Conservation (phyloP, 2,113 vertebrate genomes). For the Phrynocephalus versicolor region DNA sequence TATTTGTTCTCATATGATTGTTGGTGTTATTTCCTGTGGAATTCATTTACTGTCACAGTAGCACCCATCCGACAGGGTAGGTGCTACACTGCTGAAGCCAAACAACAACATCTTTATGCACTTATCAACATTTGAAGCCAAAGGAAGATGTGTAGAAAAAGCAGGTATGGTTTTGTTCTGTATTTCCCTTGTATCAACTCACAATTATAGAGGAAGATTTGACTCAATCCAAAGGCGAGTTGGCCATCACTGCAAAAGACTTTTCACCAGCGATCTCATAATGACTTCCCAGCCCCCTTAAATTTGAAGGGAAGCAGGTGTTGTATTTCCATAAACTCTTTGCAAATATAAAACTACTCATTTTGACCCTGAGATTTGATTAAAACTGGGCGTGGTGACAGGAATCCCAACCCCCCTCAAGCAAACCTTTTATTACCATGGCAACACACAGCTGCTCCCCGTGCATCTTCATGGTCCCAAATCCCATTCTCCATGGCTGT, state of each 20-base stretch:
- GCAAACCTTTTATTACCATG: not conserved
- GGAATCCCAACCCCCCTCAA: not conserved
- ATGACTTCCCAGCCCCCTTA: too few species aligned
- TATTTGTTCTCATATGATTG: not conserved
- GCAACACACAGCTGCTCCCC: conserved; percentile 13
- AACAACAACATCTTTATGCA: not conserved
- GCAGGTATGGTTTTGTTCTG: too few species aligned
- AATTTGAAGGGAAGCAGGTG: not conserved
- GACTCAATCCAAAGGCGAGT: too few species aligned
- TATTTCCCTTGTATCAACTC: too few species aligned
- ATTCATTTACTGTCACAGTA: not conserved
- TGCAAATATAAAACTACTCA: not conserved
- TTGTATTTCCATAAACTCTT: not conserved
- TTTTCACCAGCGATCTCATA: too few species aligned
- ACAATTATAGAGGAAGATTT: too few species aligned
- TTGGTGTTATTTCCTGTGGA: not conserved
- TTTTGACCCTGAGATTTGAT: not conserved
- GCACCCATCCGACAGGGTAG: not conserved
- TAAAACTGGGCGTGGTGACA: not conserved
- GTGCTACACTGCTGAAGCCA: not conserved
- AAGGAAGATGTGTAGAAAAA: too few species aligned
- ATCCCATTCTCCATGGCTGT: conserved; percentile 28
- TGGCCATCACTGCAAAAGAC: too few species aligned
- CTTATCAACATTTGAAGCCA: not conserved
- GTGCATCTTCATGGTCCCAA: conserved; percentile 37